A percentile compares a stretch with the other conserved stretches of the same genome.
phyloP scores from a whole-genome alignment of 2,888 invertebrate genomes.

The Limnephilus auricula region DNA sequence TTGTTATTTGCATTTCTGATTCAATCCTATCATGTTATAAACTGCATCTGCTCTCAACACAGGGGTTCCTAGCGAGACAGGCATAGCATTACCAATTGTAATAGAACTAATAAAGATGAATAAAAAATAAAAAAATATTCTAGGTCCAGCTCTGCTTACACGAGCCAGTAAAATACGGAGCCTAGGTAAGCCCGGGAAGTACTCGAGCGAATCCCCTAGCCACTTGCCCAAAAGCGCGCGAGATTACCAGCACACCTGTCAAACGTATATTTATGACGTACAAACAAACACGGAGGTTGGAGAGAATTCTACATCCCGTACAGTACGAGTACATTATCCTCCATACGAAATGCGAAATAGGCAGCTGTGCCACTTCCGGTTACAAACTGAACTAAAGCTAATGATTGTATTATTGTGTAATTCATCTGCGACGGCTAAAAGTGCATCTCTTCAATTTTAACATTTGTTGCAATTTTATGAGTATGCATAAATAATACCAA shows the following conservation, averaged over 20 bases:
- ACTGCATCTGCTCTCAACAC: too few relatives aligned
- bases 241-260: conserved; percentile 37
- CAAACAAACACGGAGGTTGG: neutral
- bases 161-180: neutral
- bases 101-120: too few relatives aligned
- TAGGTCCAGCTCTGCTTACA: neutral
- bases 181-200: neutral
- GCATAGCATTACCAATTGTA: too few relatives aligned
- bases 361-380: neutral
- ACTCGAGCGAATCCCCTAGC: neutral
- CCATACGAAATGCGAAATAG: neutral
- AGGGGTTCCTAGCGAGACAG: too few relatives aligned
- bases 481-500: too few relatives aligned
- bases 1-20: too few relatives aligned
- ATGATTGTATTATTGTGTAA: neutral
- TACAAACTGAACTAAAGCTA: neutral
- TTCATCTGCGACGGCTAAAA: neutral
- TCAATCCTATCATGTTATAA: too few relatives aligned
- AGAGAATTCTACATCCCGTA: neutral
- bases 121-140: neutral
- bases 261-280: conserved; percentile 34
- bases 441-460: too few relatives aligned
- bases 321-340: neutral
- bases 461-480: too few relatives aligned
- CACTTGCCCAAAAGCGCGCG: conserved; percentile 28